Conservation (phyloP, 2,113 vertebrate species). For the Hydrochoerus hydrochaeris region DNA sequence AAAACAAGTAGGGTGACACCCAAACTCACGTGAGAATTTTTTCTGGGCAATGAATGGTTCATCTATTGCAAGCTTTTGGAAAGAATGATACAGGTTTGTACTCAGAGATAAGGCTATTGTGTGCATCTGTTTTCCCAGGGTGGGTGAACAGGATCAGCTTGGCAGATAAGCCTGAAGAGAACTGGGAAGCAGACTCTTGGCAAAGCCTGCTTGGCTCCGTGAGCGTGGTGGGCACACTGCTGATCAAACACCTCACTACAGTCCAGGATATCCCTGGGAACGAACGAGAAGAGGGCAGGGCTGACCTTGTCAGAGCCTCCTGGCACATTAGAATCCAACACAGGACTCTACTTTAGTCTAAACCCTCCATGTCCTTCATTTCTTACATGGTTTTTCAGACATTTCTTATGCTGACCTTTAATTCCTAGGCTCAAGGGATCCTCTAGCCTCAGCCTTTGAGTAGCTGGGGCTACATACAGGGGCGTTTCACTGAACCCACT, state of each 20-base stretch:
- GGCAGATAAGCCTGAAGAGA: not conserved
- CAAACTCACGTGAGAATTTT: not conserved
- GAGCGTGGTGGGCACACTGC: not conserved
- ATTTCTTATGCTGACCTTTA: not conserved
- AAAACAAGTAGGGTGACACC: not conserved
- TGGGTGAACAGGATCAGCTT: not conserved
- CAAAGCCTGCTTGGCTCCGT: not conserved
- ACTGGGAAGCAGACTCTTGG: not conserved
- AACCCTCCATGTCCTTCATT: not conserved
- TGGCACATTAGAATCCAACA: not conserved
- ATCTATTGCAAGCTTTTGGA: not conserved
- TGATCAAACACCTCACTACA: not conserved
- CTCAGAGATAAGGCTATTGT: constrained; percentile 23
- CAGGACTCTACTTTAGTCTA: not conserved
- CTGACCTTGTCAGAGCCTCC: not conserved
- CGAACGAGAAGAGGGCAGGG: not conserved
- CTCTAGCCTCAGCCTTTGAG: not conserved
- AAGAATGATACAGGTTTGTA: not conserved
- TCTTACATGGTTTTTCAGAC: not conserved
- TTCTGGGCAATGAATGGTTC: not conserved
- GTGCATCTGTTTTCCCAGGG: constrained; percentile 38
- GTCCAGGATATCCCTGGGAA: not conserved
- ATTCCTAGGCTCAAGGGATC: not conserved
- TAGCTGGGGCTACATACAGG: not conserved
- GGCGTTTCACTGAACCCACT: not conserved